A percentile compares a stretch with the other conserved stretches of the same genome.
phyloP scores from a whole-genome alignment of 1,140 invertebrate species.

The Procambarus virginalis region DNA sequence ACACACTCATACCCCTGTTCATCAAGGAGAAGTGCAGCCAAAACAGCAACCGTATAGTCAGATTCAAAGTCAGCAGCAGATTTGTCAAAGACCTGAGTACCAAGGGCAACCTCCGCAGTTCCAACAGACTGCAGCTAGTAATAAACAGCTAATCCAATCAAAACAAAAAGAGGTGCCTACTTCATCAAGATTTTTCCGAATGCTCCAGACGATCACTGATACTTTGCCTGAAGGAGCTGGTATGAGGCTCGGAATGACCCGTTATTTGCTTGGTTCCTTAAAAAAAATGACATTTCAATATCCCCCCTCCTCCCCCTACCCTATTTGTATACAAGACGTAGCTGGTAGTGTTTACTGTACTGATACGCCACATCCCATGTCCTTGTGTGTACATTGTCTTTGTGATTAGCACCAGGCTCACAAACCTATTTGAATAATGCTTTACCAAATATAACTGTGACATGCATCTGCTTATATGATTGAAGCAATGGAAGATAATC shows the following conservation, averaged over 20 bases:
- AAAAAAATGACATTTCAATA: neutral
- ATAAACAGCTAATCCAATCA: conserved; percentile 9
- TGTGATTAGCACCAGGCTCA: conserved; percentile 4
- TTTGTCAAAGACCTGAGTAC: neutral
- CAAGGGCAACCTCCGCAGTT: conserved; percentile 22
- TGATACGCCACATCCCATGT: neutral
- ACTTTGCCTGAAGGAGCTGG: conserved; percentile 61
- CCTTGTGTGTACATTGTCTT: conserved; percentile 5
- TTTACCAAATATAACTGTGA: conserved; percentile 1
- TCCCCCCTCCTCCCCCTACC: neutral
- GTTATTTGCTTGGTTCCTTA: conserved; percentile 39
- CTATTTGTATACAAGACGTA: conserved; percentile 4
- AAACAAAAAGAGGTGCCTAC: conserved; percentile 73
- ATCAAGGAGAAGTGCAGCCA: conserved; percentile 21
- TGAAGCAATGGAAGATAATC: neutral
- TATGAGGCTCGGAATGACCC: conserved; percentile 52
- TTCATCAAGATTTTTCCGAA: conserved; percentile 76
- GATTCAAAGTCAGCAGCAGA: conserved; percentile 2
- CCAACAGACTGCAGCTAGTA: neutral
- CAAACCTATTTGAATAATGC: conserved; percentile 3
- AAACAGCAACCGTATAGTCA: neutral
- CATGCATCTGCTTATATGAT: conserved; percentile 3
- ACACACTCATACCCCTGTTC: conserved; percentile 45
- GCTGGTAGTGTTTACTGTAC: neutral
- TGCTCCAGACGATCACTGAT: conserved; percentile 75